A percentile compares a stretch with the other conserved stretches of the same genome.
phyloP scores from a whole-genome alignment of 2,797 vertebrate genomes.

The Siniperca obscura region DNA sequence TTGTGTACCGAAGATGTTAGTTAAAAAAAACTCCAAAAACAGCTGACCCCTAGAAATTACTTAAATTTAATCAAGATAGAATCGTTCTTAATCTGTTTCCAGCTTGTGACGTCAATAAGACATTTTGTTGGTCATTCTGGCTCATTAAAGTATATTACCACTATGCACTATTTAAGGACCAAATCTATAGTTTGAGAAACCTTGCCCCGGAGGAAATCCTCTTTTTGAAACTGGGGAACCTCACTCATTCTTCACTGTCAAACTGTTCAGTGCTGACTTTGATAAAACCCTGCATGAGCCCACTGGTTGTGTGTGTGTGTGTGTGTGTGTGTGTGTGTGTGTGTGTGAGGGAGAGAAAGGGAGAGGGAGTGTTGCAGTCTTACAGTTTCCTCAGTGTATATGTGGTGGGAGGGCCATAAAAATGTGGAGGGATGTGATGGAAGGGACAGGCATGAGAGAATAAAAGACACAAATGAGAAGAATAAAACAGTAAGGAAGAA shows the following conservation, averaged over 20 bases:
- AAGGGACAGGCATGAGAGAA: slow-evolving; percentile 24
- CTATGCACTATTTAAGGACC: slow-evolving; percentile 55
- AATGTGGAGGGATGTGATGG: slow-evolving; percentile 18
- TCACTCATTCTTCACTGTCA: slow-evolving; percentile 73
- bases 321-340: slow-evolving; percentile 28
- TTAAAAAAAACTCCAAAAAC: slow-evolving; percentile 8
- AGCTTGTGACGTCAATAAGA: slow-evolving; percentile 24
- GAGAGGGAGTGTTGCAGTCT: slow-evolving; percentile 7
- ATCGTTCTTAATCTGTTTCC: background rate
- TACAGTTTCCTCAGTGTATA: slow-evolving; percentile 12
- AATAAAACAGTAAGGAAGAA: background rate
- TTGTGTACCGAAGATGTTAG: background rate
- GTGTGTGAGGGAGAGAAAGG: background rate
- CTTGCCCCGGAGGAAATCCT: slow-evolving; percentile 64
- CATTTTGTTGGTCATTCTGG: slow-evolving; percentile 29
- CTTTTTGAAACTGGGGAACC: slow-evolving; percentile 48
- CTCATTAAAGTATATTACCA: slow-evolving; percentile 74
- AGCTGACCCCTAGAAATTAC: background rate
- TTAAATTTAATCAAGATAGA: background rate
- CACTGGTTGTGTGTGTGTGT: slow-evolving; percentile 31
- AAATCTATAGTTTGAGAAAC: slow-evolving; percentile 54
- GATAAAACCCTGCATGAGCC: slow-evolving; percentile 58
- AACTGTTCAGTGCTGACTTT: slow-evolving; percentile 58
- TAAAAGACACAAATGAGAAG: slow-evolving; percentile 23
- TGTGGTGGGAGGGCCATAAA: slow-evolving; percentile 11